Evolutionary conservation across 2,113 vertebrate genomes (phyloP), one percentile per base, ranked within the genome.

Genomic region (Gallinago jamesoni): DNA sequence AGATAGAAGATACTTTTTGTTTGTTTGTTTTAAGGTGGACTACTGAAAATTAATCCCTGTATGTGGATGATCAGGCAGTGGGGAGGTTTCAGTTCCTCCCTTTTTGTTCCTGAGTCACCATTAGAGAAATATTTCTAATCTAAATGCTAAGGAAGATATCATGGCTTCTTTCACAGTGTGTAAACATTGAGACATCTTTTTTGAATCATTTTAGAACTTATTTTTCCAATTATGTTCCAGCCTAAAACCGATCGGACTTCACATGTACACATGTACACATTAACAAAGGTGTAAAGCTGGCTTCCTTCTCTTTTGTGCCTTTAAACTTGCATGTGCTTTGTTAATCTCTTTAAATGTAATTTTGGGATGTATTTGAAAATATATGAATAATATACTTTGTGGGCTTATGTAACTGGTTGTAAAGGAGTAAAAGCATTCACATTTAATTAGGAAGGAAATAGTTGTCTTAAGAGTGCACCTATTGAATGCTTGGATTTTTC

Each of bases 1-100:
- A 92, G 67, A 94, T 97, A 98, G 97, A 97, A 96, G 95, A 95
- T 67, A 63, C 33, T 30, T 75, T 84, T 68, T 56, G 53, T 16
- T 33, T 8, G 24, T 60, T 75, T 64, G 14, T 81, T 90, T 89
- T 91, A 85, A 96, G 57, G 81, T 72, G 53, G 76, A 83, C 77
- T 84, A 14, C 68, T 78, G 68, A 89, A 84, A 93, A 77, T 82
- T 69, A 85, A 48, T 52, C 41, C 14, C 15, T 33, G 15, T 66
- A 24, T 50, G 21, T 82, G 79, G 45, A 80, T 79, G 53, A 31
- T 41, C n/a, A 77, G 70, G 45, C 53, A 69, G 28, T 70, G 33
- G 48, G 56, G 25, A 78, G 53, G 27, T 30, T 81, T 90, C 43
- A 17, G 24, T 74, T 80, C 7, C 27, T 37, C 18, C 24, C 16